Conservation (phyloP, 2,797 vertebrate species). For the Dallia pectoralis region DNA sequence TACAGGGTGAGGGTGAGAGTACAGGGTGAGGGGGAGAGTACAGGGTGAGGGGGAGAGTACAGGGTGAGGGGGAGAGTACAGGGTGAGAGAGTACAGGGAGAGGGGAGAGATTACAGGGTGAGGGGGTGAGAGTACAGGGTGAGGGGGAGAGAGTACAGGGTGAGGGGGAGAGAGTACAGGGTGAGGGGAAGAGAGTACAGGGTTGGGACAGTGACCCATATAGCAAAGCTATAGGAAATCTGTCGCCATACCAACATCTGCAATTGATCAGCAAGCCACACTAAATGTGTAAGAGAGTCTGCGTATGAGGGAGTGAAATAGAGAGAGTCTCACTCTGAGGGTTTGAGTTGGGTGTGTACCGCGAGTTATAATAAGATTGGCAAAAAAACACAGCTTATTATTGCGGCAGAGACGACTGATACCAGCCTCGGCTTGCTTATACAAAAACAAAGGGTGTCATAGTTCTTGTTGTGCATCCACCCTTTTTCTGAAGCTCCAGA, state of each 20-base stretch:
- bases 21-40: no score
- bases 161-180: slow-evolving; percentile 33
- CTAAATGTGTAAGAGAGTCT: slow-evolving; percentile 30
- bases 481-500: slow-evolving; percentile 38
- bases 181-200: slow-evolving; percentile 25
- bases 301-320: slow-evolving; percentile 27
- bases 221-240: slow-evolving; percentile 40
- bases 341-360: slow-evolving; percentile 63
- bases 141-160: slow-evolving; percentile 25
- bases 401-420: slow-evolving; percentile 67
- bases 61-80: no score
- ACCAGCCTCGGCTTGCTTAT: slow-evolving; percentile 31
- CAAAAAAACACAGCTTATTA: slow-evolving; percentile 64
- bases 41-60: no score
- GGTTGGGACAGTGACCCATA: slow-evolving; percentile 25
- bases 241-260: slow-evolving; percentile 70
- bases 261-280: slow-evolving; percentile 67
- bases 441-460: slow-evolving; percentile 30
- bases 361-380: slow-evolving; percentile 84
- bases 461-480: background rate
- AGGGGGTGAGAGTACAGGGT: no score
- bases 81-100: no score
- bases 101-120: no score
- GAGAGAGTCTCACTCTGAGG: slow-evolving; percentile 63
- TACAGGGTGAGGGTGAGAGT: no score